Evolutionary conservation across 1,140 invertebrate species (phyloP), one percentile per base, ranked within the genome.

Genomic region (Chymomyza costata): DNA sequence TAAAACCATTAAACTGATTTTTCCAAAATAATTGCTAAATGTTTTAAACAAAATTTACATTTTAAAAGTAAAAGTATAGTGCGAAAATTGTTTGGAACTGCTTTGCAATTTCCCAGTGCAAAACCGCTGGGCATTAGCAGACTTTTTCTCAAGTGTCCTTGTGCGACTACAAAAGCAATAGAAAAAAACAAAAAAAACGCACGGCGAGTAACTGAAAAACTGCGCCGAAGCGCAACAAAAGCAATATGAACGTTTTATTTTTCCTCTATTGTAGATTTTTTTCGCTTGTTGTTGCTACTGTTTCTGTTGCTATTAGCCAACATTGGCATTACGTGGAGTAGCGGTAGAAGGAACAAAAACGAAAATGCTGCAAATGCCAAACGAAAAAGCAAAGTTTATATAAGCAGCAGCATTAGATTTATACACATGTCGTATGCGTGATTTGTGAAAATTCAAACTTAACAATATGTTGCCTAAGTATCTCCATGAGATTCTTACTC

Each of bases 341-440:
- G n/a, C n/a, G n/a, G n/a, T n/a, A n/a, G n/a, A n/a, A n/a, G n/a
- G n/a, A 35, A 39, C 32, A 44, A 48, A 21, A 21, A 14, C 8
- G n/a, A n/a, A 34, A 49, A 58, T 14, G 16, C 25, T 35, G 35
- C 32, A 48, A 49, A 37, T 25, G 41, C 50, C 32, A 61, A 57
- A 39, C 53, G 17, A 14, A 45, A 46, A 56, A 50, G 14, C 16
- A 54, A 51, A 63, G 53, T 71, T 74, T 73, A 67, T 57, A 74
- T 74, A 68, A 73, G 59, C 59, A 32, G 37, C 8, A n/a, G n/a
- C n/a, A n/a, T n/a, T n/a, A n/a, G n/a, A n/a, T n/a, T n/a, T n/a
- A n/a, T n/a, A n/a, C n/a, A n/a, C n/a, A n/a, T n/a, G n/a, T n/a
- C n/a, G n/a, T n/a, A n/a, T n/a, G n/a, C n/a, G n/a, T n/a, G n/a